phyloP scores from a whole-genome alignment of 2,113 vertebrate species.

The Ammospiza nelsoni region DNA sequence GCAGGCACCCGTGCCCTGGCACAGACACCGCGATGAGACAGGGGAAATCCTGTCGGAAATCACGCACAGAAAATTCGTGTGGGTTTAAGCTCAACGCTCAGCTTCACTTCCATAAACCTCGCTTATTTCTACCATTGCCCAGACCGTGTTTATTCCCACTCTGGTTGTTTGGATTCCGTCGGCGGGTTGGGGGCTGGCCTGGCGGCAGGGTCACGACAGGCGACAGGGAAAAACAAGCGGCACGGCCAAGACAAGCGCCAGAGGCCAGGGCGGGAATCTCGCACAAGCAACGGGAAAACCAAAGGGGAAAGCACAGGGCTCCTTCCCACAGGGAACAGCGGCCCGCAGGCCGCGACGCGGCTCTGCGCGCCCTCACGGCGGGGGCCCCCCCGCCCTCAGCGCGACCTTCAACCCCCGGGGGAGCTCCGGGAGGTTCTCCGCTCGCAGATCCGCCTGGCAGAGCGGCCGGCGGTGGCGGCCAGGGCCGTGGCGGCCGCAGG shows the following conservation, averaged over 20 bases:
- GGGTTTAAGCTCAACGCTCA: not conserved
- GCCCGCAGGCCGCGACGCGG: not conserved
- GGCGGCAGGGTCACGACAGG: not conserved
- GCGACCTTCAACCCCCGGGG: not conserved
- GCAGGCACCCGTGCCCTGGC: fast-evolving
- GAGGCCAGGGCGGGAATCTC: not conserved
- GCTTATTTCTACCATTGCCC: fast-evolving
- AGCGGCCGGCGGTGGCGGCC: not conserved
- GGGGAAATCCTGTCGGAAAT: not conserved
- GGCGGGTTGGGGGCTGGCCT: not conserved
- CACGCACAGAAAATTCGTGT: fast-evolving
- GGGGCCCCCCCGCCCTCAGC: not conserved
- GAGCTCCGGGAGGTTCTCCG: not conserved
- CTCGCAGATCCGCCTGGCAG: not conserved
- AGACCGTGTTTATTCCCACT: not conserved
- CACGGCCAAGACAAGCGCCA: not conserved
- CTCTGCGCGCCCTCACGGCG: not conserved
- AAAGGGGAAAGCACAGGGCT: not conserved
- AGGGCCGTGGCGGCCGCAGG: not conserved
- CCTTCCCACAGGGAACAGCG: not conserved
- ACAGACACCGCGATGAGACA: not conserved
- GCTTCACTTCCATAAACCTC: not conserved
- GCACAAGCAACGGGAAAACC: not conserved
- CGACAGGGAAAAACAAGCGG: not conserved
- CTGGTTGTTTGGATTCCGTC: too few species aligned